Conservation (phyloP, 2,888 invertebrate genomes). For the Mythimna pallens region DNA sequence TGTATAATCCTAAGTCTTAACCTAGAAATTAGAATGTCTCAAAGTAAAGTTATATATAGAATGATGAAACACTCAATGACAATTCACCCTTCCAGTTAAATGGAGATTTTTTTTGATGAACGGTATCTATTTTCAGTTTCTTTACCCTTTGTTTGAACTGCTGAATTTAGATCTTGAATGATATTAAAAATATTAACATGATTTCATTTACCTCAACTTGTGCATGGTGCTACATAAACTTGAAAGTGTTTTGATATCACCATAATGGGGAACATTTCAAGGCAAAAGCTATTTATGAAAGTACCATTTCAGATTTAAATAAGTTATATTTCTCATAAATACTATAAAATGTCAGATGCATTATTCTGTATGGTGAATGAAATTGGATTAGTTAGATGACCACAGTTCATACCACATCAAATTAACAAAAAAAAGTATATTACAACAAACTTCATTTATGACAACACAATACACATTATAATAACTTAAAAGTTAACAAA, state of each 20-base stretch:
- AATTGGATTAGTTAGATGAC: constrained; percentile 15
- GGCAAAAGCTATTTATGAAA: constrained; percentile 25
- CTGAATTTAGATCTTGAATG: not conserved
- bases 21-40: constrained; percentile 59
- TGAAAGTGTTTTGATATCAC: constrained; percentile 4
- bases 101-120: constrained; percentile 21
- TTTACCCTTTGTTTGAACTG: constrained; percentile 15
- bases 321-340: constrained; percentile 13
- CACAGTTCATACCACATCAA: constrained; percentile 17
- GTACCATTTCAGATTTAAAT: constrained; percentile 2
- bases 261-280: constrained; percentile 5
- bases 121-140: constrained; percentile 25
- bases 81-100: constrained; percentile 41
- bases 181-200: constrained; percentile 4
- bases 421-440: constrained; percentile 18
- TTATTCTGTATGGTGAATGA: not conserved
- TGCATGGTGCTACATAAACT: not conserved
- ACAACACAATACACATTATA: constrained; percentile 8
- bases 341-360: constrained; percentile 18
- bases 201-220: constrained; percentile 1
- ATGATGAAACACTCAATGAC: constrained; percentile 44
- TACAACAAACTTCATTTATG: not conserved
- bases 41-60: constrained; percentile 54
- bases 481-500: constrained; percentile 15
- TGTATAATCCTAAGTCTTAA: constrained; percentile 52